A percentile compares a stretch with the other conserved stretches of the same genome.
Conservation (phyloP, 2,888 invertebrate species). For the Scaeva pyrastri region DNA sequence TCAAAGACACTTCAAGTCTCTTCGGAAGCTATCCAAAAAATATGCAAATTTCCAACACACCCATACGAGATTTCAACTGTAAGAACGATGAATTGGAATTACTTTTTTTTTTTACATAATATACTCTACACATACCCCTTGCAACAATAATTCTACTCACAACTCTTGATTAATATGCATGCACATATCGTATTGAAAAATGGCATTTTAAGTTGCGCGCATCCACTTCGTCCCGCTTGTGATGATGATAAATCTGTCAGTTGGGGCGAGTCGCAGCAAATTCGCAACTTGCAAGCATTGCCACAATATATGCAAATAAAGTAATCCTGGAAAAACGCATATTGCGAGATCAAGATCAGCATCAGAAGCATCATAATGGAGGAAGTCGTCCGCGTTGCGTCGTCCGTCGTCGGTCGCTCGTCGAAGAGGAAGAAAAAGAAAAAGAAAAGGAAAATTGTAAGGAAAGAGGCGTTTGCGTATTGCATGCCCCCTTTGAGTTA, state of each 20-base stretch:
- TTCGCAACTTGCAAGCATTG: constrained; percentile 25
- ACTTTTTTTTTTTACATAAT: no score
- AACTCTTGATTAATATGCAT: constrained; percentile 70
- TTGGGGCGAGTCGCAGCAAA: neutral
- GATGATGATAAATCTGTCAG: constrained; percentile 72
- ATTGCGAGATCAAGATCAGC: constrained; percentile 64
- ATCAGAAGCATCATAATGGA: constrained; percentile 36
- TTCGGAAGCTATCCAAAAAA: no score
- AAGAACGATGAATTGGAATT: no score
- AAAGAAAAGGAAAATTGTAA: constrained; percentile 36
- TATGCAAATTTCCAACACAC: no score
- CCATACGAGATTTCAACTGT: no score
- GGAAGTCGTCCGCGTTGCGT: no score
- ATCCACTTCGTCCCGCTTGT: constrained; percentile 23
- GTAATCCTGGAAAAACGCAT: constrained; percentile 54
- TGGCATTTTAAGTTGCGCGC: constrained; percentile 68
- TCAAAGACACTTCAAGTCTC: no score
- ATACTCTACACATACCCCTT: no score
- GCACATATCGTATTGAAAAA: constrained; percentile 71
- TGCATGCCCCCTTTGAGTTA: constrained; percentile 75
- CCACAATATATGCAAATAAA: constrained; percentile 68
- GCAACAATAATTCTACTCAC: no score
- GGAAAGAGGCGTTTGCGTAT: constrained; percentile 71
- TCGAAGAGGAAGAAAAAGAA: neutral
- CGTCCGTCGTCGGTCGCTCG: no score